Evolutionary conservation across 1,140 invertebrate species (phyloP), one percentile per base, ranked within the genome.

Genomic region (Papilio xuthus): DNA sequence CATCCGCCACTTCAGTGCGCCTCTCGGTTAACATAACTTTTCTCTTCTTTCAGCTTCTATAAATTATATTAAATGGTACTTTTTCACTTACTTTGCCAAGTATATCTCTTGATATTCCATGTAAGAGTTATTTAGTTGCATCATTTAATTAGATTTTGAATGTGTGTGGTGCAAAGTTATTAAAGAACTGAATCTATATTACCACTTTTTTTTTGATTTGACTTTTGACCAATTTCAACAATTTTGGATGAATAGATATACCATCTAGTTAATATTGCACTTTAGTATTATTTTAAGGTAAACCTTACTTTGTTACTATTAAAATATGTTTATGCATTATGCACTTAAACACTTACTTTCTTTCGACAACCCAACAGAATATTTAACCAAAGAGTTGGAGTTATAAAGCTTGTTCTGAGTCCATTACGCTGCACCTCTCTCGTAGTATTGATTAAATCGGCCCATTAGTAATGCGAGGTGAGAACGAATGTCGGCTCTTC

Each of bases 401-500:
- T 67, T 67, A 28, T 28, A 15, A 28, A 67, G 60, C 60, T 28
- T 28, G 60, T 67, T 67, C 60, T 32, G 60, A 67, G 23, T 67
- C 60, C 60, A 67, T 67, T 67, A 28, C 60, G 60, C 60, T 67
- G 60, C 60, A 67, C 60, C 60, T 67, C 60, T 67, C 60, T 26
- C 26, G 60, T 67, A 28, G 23, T 67, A 67, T 67, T 67, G 60
- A 67, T 67, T 67, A 67, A 67, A 67, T 67, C 60, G 26, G 26
- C 10, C 60, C 60, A 67, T 67, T 67, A 67, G 60, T 67, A 67
- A 67, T 26, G 12, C 60, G 60, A 67, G 60, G 60, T 67, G 60
- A 67, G 60, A 67, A 67, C 60, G 23, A 67, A 28, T 67, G 60
- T 13, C 60, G 23, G 4, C 60, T 28, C 26, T 67, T 67, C 32